These are phyloP conservation scores for Paradoxurus hermaphroditus DNA, from an alignment of 2,113 vertebrate genomes.

Conservation along the genomic window DNA sequence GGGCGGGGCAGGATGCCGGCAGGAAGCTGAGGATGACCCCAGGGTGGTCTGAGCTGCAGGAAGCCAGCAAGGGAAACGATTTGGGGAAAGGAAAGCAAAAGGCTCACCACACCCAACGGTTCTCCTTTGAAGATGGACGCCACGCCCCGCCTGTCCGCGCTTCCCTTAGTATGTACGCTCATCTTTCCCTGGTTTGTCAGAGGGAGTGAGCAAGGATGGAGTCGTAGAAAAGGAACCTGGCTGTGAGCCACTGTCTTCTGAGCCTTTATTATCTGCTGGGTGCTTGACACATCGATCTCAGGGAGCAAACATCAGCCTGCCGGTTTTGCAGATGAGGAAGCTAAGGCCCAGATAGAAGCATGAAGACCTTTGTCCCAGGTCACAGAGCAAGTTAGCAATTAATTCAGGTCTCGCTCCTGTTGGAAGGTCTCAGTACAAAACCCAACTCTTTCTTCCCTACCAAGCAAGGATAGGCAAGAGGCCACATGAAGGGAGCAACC, in stretches of 20 bases:
- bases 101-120: not conserved
- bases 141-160: not conserved
- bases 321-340: not conserved
- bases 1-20: not conserved
- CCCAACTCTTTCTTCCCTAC: not conserved
- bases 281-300: not conserved
- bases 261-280: not conserved
- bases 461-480: not conserved
- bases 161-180: not conserved
- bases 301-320: not conserved
- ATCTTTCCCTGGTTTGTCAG: not conserved
- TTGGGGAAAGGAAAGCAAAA: conserved; percentile 8
- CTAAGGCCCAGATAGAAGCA: not conserved
- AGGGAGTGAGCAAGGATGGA: not conserved
- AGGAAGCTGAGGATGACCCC: not conserved
- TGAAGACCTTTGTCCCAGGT: not conserved
- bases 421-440: not conserved
- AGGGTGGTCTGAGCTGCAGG: not conserved
- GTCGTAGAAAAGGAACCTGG: not conserved
- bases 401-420: not conserved
- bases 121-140: not conserved
- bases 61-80: not conserved
- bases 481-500: not conserved
- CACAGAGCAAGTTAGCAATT: not conserved
- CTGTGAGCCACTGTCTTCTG: not conserved